Evolutionary conservation across 2,888 invertebrate genomes (phyloP).

Genomic region (Epinotia brunnichana): DNA sequence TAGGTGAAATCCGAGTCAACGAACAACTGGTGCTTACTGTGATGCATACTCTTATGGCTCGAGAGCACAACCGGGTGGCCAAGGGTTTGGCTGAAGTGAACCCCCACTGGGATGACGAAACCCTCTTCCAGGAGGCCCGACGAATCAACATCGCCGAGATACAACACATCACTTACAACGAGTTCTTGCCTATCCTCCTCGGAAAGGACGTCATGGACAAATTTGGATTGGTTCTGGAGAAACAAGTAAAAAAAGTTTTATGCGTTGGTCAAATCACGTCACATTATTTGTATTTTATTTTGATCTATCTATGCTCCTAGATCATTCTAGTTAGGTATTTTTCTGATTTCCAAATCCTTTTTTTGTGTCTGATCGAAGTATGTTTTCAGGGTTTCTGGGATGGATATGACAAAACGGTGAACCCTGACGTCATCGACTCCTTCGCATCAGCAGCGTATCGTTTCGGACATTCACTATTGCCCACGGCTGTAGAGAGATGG

Average conservation of each 20-base stretch:
- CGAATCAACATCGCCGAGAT: conserved; percentile 93
- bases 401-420: conserved; percentile 92
- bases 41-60: conserved; percentile 95
- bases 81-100: conserved; percentile 90
- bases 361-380: conserved; percentile 8
- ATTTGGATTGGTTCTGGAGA: conserved; percentile 92
- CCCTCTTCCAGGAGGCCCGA: conserved; percentile 93
- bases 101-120: conserved; percentile 97
- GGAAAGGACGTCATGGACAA: conserved; percentile 97
- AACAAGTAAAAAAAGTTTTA: conserved; percentile 82
- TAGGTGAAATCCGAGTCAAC: conserved; percentile 95
- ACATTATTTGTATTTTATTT: background rate
- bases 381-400: conserved; percentile 88
- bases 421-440: conserved; percentile 94
- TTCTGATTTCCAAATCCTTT: background rate
- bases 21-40: conserved; percentile 95
- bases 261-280: background rate
- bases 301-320: background rate
- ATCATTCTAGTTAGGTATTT: background rate
- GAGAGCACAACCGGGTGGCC: conserved; percentile 95
- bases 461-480: conserved; percentile 95
- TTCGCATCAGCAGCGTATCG: conserved; percentile 97
- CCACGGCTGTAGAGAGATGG: conserved; percentile 96
- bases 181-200: conserved; percentile 93
- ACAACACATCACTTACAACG: conserved; percentile 95